A percentile compares a stretch with the other conserved stretches of the same genome.
Evolutionary conservation across 2,797 vertebrate species (phyloP).

Genomic region (Lindbergichthys nudifrons): DNA sequence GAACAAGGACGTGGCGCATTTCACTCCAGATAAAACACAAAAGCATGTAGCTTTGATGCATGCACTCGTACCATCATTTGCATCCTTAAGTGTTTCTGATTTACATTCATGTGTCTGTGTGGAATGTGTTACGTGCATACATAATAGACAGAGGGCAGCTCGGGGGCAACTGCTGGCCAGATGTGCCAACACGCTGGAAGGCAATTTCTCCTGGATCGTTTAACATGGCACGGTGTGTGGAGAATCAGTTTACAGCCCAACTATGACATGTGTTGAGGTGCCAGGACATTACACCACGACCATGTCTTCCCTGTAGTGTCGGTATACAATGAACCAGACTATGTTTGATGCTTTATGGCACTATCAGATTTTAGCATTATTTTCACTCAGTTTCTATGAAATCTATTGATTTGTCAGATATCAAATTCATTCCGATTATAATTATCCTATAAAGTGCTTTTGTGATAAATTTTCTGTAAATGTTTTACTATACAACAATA

Average conservation of each 20-base stretch:
- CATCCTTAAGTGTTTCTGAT: constrained; percentile 54
- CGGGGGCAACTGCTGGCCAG: neutral
- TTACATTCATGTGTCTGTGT: constrained; percentile 40
- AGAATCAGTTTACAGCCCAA: neutral
- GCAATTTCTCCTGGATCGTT: neutral
- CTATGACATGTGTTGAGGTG: neutral
- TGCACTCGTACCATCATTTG: constrained; percentile 50
- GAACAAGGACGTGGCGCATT: neutral
- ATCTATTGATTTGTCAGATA: neutral
- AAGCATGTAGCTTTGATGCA: constrained; percentile 53
- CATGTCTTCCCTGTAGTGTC: neutral
- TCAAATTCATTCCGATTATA: no score
- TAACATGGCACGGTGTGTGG: neutral
- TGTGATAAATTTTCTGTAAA: no score
- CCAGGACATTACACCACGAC: neutral
- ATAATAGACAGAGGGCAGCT: neutral
- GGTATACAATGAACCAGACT: neutral
- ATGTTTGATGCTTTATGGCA: neutral
- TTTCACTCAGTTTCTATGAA: neutral
- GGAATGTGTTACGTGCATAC: constrained; percentile 33
- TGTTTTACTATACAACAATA: no score
- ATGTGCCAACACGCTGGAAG: neutral
- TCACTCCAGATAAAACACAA: constrained; percentile 41
- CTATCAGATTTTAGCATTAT: neutral
- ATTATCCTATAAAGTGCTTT: no score